Conservation (phyloP, 1,140 invertebrate genomes). For the Eumaeus atala region DNA sequence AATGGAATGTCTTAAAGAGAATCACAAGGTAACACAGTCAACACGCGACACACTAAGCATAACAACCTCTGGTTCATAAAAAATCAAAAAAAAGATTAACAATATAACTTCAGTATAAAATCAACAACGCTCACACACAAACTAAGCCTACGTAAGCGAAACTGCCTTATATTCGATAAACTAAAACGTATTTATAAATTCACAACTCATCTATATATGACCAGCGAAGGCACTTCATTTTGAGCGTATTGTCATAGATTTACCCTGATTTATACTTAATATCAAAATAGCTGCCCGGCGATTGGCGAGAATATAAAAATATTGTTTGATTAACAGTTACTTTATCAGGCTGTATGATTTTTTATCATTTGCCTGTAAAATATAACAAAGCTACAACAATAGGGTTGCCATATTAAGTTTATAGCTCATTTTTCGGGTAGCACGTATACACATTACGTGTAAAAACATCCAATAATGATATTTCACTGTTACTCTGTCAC, state of each 20-base stretch:
- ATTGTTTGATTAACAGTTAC: no score
- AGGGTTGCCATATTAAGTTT: no score
- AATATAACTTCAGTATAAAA: conserved; percentile 57
- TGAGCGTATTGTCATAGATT: conserved; percentile 61
- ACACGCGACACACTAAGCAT: conserved; percentile 30
- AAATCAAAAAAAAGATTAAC: conserved; percentile 45
- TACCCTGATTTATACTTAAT: conserved; percentile 50
- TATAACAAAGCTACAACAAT: no score
- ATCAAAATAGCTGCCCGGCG: conserved; percentile 5
- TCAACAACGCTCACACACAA: conserved; percentile 44
- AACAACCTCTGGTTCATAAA: conserved; percentile 51
- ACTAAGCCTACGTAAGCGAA: conserved; percentile 32
- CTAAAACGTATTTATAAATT: conserved; percentile 16
- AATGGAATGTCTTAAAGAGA: conserved; percentile 60
- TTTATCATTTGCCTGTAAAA: no score
- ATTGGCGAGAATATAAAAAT: no score
- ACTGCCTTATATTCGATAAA: conserved; percentile 36
- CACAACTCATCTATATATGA: conserved; percentile 19
- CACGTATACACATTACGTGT: no score
- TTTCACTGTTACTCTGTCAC: no score
- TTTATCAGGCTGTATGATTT: no score
- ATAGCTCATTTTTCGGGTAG: no score
- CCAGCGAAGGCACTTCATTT: conserved; percentile 39
- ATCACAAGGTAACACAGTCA: conserved; percentile 30
- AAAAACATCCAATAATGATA: no score